These are phyloP conservation scores for Epiperipatus broadwayi DNA, from an alignment of 2,888 invertebrate species.

Conservation along the genomic window DNA sequence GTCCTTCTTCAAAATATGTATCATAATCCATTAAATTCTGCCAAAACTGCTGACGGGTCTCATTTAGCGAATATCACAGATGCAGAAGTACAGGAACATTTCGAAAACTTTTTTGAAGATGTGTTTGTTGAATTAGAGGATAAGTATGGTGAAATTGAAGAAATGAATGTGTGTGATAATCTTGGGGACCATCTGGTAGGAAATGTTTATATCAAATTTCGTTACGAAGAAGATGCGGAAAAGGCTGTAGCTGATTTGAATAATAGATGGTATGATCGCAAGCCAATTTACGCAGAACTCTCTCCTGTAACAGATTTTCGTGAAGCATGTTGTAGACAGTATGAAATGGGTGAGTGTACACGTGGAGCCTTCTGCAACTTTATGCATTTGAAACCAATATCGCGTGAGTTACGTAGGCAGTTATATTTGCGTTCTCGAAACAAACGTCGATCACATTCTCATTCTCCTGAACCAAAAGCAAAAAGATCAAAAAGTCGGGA, in stretches of 20 bases:
- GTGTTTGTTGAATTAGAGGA: slow-evolving; percentile 33
- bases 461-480: too few relatives aligned
- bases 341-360: slow-evolving; percentile 32
- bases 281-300: slow-evolving; percentile 29
- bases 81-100: slow-evolving; percentile 32
- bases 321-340: slow-evolving; percentile 31
- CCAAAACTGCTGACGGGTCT: slow-evolving; percentile 29
- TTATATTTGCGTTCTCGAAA: too few relatives aligned
- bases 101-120: slow-evolving; percentile 36
- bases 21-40: slow-evolving; percentile 32
- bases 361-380: slow-evolving; percentile 38
- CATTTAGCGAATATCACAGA: slow-evolving; percentile 20
- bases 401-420: slow-evolving; percentile 13
- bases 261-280: slow-evolving; percentile 31
- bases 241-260: slow-evolving; percentile 28
- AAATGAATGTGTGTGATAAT: slow-evolving; percentile 38
- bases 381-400: slow-evolving; percentile 36
- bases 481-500: slow-evolving; percentile 12
- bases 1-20: slow-evolving; percentile 34
- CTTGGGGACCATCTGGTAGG: slow-evolving; percentile 34
- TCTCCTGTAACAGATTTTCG: slow-evolving; percentile 31
- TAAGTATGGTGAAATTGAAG: slow-evolving; percentile 36
- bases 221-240: slow-evolving; percentile 30
- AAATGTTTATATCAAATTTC: slow-evolving; percentile 36
- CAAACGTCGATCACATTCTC: too few relatives aligned